Base-by-base conservation (phyloP, 2,888 invertebrate species). In the Heliothis peltigera region DNA sequence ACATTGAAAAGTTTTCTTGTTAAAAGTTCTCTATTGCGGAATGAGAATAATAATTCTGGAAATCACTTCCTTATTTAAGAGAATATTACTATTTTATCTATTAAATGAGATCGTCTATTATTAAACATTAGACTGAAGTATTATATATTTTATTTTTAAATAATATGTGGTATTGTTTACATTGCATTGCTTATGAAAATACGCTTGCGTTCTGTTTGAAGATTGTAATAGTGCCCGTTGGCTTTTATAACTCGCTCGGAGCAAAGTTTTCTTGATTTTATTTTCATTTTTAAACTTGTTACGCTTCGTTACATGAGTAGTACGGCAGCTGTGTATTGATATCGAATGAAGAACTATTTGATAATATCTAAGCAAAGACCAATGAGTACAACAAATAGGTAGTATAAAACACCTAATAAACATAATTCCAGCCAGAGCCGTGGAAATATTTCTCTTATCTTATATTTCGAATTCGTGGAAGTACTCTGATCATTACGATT, bases 1-100 rank as follows among this genome's bases (percentile, higher is more conserved):
- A 91, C 89, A 90, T 88, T 89, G 89, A 77, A 88, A 94, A 94
- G 91, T 94, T 94, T 94, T 94, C 94, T 94, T 94, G 94, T 94
- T 94, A 94, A 93, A 94, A 94, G 90, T 94, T 94, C 88, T 88
- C 89, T 91, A 93, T 91, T 90, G 91, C 90, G 89, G 89, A 93
- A 92, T 92, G 92, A 89, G 92, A 91, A 93, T 93, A 91, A 93
- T 93, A 92, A 92, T 91, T 93, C 89, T 88, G 87, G 88, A 90
- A 93, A 92, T 93, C 90, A 91, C 90, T 92, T 91, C 89, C 89
- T 87, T 88, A 89, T 89, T 85, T 87, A 89, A 88, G 79, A 65
- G 79, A 84, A 81, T 84, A 84, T 84, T 85, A 87, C 87, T 88
- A 87, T 83, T 83, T 81, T 77, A 80, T 63, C 69, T 64, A 77